phyloP scores from a whole-genome alignment of 2,113 vertebrate genomes.

The Aramus guarauna region DNA sequence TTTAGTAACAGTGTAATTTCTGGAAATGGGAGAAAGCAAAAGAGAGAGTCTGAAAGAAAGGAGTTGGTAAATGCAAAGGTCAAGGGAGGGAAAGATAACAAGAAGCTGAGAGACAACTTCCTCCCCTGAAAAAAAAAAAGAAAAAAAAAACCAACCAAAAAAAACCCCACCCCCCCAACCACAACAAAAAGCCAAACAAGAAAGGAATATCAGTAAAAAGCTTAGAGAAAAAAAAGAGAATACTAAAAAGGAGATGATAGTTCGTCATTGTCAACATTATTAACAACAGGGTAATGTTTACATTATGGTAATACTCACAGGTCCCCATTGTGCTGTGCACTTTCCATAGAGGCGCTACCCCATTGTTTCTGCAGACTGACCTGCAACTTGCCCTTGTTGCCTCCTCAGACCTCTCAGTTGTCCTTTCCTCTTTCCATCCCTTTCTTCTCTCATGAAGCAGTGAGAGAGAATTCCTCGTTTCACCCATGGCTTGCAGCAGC shows the following conservation, averaged over 20 bases:
- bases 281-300: background rate
- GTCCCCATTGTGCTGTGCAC: background rate
- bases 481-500: background rate
- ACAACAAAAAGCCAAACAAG: background rate
- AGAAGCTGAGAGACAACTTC: background rate
- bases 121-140: background rate
- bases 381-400: background rate
- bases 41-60: background rate
- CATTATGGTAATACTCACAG: background rate
- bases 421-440: background rate
- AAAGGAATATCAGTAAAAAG: background rate
- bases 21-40: background rate
- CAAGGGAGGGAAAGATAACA: background rate
- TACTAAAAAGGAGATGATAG: background rate
- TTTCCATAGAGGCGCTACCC: background rate
- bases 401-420: background rate
- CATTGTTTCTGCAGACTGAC: background rate
- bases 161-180: no score
- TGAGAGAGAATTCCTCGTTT: background rate
- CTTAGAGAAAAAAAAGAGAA: background rate
- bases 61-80: background rate
- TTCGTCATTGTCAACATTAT: background rate
- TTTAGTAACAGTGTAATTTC: background rate
- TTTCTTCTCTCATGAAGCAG: background rate
- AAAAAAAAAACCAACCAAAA: no score